Evolutionary conservation across 2,888 invertebrate genomes (phyloP), one percentile per base, ranked within the genome.

Genomic region (Megalurothrips usitatus): DNA sequence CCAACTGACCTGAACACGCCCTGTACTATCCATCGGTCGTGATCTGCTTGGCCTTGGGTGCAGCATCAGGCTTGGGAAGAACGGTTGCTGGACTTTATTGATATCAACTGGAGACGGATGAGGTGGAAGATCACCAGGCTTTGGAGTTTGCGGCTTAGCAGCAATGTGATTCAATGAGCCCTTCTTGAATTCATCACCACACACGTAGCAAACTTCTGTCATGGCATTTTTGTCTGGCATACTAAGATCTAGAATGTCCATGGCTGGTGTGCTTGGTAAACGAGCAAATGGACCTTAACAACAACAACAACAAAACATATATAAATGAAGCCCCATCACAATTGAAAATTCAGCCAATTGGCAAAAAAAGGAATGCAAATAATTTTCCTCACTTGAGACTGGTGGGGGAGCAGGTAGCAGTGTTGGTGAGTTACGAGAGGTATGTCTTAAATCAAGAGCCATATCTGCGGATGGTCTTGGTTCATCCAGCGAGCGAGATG

Each of bases 161-260:
- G 90, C 90, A 80, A 92, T 89, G 84, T 94, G 93, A 86, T 92
- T 92, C 48, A 96, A 90, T 83, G 95, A 94, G 83, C 95, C 95
- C 82, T 94, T 91, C 84, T 93, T 92, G 87, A 93, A 94, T 87
- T 96, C 95, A 86, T 95, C 95, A 28, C 96, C 96, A 88, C 96
- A 96, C 23, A 96, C 94, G 88, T 96, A 96, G 88, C 95, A 95
- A 81, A 96, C 95, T 88, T 96, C 95, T 34, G 95, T 95, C 84
- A 94, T 92, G 19, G 95, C 94, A 89, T 96, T 96, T 89, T 96
- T 96, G 88, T 96, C 96, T 17, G 96, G 96, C 96, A 96, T 96
- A 83, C 95, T 95, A 82, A 96, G 90, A 89, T 96, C 96, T 82
- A 96, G 89, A 85, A 95, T 95, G 87, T 95, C 95, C 68, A 94